These are phyloP conservation scores for Syngnathus acus DNA, from an alignment of 2,797 vertebrate genomes.

Conservation along the genomic window DNA sequence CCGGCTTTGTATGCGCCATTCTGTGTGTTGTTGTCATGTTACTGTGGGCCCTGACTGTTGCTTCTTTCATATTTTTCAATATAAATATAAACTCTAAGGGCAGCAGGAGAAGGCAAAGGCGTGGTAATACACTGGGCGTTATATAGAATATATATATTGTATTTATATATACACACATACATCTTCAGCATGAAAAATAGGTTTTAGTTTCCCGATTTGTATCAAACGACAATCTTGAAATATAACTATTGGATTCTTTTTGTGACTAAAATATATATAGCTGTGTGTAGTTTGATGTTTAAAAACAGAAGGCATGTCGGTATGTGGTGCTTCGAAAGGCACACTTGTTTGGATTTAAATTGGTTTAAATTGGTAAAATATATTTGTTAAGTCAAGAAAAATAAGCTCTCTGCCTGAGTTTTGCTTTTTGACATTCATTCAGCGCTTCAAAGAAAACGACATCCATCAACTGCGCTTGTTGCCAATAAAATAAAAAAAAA, in stretches of 20 bases:
- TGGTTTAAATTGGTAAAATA: background rate
- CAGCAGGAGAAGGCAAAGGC: constrained; percentile 51
- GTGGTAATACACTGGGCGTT: constrained; percentile 46
- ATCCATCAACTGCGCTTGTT: background rate
- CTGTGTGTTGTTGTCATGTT: background rate
- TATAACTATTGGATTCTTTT: constrained; percentile 71
- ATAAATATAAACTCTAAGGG: constrained; percentile 50
- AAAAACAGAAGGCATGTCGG: constrained; percentile 68
- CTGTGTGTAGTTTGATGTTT: constrained; percentile 52
- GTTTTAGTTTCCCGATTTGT: constrained; percentile 53
- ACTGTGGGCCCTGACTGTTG: background rate
- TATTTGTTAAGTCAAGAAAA: constrained; percentile 12
- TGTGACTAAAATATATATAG: constrained; percentile 65
- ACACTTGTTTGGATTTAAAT: constrained; percentile 26
- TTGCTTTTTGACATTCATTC: background rate
- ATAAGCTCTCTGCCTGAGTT: constrained; percentile 5
- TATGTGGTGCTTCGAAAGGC: constrained; percentile 55
- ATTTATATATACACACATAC: constrained; percentile 51
- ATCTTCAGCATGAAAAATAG: constrained; percentile 67
- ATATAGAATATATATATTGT: constrained; percentile 17
- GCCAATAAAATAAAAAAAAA: background rate
- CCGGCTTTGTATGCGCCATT: background rate
- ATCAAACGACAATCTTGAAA: constrained; percentile 70
- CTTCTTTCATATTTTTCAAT: constrained; percentile 16
- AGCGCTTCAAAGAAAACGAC: background rate